Evolutionary conservation across 2,797 vertebrate genomes (phyloP), one percentile per base, ranked within the genome.

Genomic region (Austrolebias charrua): DNA sequence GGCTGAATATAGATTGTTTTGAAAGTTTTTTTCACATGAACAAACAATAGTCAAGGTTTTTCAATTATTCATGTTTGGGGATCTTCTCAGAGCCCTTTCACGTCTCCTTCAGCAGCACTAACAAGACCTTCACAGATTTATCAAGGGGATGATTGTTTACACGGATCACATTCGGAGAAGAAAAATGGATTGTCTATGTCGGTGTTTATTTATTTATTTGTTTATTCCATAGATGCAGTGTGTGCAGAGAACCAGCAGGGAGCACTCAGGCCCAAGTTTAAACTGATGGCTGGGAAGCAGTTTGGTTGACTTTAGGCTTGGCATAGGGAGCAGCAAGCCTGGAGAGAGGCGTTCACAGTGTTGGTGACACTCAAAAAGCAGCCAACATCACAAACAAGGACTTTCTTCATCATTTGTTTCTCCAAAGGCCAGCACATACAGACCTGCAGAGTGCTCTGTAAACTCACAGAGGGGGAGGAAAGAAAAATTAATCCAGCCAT

Each of bases 11-110:
- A 47, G 53, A 64, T 59, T 64, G 73, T 79, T 33, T 55, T 66
- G 28, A 55, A 70, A 74, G 51, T 71, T 69, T 20, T 49, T 42
- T 61, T 49, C 13, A 24, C 5, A 2, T 55, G 56, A 66, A 68
- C 69, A 76, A 40, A 64, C 79, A 79, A n/a, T 62, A 60, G 57
- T 80, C 71, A 78, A 47, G 63, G 69, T 59, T 71, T 63, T 67
- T 85, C 49, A 64, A 86, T 86, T 75, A 88, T 88, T 86, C 71
- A 88, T 83, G 77, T 52, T 52, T 1, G 19, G 75, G 57, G 81
- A 82, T 62, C 46, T 35, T 70, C 55, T 66, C 33, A 2, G 15
- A 75, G 57, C 61, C 57, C 51, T 73, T 31, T 66, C 50, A 51
- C 66, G 69, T 76, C 62, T 69, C 59, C 50, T 72, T 53, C 72